phyloP scores from a whole-genome alignment of 1,140 invertebrate species.

The Capitella teleta region DNA sequence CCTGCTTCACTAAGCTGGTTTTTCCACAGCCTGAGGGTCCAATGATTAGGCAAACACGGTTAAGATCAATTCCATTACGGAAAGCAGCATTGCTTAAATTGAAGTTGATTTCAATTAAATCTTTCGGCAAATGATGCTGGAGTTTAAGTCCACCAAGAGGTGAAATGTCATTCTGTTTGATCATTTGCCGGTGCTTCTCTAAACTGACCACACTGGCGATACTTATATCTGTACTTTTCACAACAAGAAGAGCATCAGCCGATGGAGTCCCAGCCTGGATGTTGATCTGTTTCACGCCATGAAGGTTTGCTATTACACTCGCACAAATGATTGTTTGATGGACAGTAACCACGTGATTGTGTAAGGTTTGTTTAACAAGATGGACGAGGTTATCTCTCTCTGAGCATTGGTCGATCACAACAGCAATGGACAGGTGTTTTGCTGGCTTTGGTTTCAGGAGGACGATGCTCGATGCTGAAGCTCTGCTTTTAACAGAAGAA shows the following conservation, averaged over 20 bases:
- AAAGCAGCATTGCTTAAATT: constrained; percentile 7
- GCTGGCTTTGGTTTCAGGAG: too few relatives aligned
- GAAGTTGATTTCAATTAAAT: constrained; percentile 19
- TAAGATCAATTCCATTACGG: constrained; percentile 7
- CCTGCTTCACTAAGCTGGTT: constrained; percentile 23
- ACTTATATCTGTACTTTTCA: too few relatives aligned
- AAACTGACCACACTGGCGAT: constrained; percentile 22
- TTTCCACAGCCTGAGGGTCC: constrained; percentile 37
- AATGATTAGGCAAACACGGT: constrained; percentile 23
- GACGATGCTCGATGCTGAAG: too few relatives aligned
- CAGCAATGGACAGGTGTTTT: constrained; percentile 2
- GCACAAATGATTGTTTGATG: too few relatives aligned
- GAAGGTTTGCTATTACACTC: too few relatives aligned
- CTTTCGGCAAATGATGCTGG: constrained; percentile 17
- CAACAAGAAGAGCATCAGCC: too few relatives aligned
- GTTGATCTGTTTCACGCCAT: too few relatives aligned
- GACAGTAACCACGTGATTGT: too few relatives aligned
- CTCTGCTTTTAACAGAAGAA: too few relatives aligned
- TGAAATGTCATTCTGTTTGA: too few relatives aligned
- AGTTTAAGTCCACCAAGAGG: constrained; percentile 20
- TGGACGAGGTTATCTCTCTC: constrained; percentile 11
- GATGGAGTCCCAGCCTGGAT: too few relatives aligned
- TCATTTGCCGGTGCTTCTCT: constrained; percentile 9
- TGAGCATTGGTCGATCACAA: background rate
- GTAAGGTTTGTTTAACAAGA: constrained; percentile 16